These are phyloP conservation scores for Choristoneura fumiferana DNA, from an alignment of 1,140 invertebrate genomes.

Conservation along the genomic window DNA sequence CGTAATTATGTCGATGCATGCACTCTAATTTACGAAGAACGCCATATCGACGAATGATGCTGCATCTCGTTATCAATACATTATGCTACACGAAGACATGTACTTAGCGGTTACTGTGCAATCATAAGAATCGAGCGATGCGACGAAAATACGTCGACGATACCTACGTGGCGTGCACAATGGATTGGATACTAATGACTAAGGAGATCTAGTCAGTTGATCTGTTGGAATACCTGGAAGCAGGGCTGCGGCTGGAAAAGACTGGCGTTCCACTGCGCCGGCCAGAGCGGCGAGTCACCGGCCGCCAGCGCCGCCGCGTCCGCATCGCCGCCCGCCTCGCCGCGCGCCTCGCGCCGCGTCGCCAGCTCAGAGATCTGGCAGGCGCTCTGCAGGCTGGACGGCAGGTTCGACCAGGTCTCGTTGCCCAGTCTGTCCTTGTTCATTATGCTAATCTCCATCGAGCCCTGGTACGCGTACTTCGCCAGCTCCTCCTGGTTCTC, in stretches of 20 bases:
- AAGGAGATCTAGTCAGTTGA: constrained; percentile 71
- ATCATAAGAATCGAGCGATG: constrained; percentile 19
- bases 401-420: constrained; percentile 80
- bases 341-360: constrained; percentile 49
- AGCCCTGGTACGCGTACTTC: constrained; percentile 71
- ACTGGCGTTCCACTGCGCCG: constrained; percentile 65
- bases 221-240: constrained; percentile 79
- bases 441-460: constrained; percentile 75
- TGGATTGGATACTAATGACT: constrained; percentile 25
- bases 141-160: too few relatives aligned
- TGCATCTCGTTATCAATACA: constrained; percentile 6
- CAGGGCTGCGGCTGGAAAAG: constrained; percentile 74
- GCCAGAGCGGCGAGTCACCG: constrained; percentile 60
- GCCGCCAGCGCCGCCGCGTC: constrained; percentile 26
- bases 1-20: constrained; percentile 1
- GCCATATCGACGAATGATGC: not conserved
- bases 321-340: constrained; percentile 34
- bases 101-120: constrained; percentile 19
- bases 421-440: constrained; percentile 72
- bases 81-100: constrained; percentile 4
- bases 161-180: constrained; percentile 34
- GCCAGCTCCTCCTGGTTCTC: constrained; percentile 54
- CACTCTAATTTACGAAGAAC: constrained; percentile 18
- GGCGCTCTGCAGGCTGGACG: constrained; percentile 79
- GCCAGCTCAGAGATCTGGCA: constrained; percentile 81